Conservation (phyloP, 2,888 invertebrate species). For the Nomada lathburiana region DNA sequence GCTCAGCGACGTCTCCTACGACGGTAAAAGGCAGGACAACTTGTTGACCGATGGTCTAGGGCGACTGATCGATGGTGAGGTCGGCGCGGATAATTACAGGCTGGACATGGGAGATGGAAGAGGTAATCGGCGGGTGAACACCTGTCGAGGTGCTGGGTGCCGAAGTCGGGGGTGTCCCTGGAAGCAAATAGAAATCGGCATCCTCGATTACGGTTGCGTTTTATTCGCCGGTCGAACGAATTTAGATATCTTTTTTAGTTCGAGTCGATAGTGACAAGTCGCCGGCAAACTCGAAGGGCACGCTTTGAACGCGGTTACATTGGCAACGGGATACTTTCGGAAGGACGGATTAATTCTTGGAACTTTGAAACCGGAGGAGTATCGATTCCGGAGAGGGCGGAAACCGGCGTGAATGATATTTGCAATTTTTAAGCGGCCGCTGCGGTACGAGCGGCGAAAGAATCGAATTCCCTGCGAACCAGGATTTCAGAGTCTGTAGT, state of each 20-base stretch:
- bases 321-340: conserved; percentile 1
- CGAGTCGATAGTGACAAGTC: background rate
- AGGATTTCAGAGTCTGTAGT: background rate
- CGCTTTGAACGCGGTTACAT: background rate
- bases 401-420: conserved; percentile 7
- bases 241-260: background rate
- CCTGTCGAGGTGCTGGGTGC: conserved; percentile 47
- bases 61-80: conserved; percentile 89
- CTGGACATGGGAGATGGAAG: conserved; percentile 87
- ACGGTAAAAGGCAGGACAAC: conserved; percentile 85
- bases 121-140: conserved; percentile 83
- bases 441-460: background rate
- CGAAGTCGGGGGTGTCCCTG: conserved; percentile 44
- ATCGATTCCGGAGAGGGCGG: background rate
- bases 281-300: background rate
- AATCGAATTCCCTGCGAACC: background rate
- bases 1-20: conserved; percentile 89
- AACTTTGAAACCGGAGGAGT: background rate
- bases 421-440: conserved; percentile 2
- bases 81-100: conserved; percentile 87
- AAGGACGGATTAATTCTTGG: background rate
- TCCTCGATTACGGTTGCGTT: background rate
- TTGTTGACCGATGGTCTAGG: conserved; percentile 88
- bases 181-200: background rate
- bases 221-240: background rate